Percentiles rank a stretch among this genome's conserved stretches.
These are phyloP conservation scores for Chlamydotis undulata DNA, from an alignment of 2,113 vertebrate species.

Conservation along the genomic window DNA sequence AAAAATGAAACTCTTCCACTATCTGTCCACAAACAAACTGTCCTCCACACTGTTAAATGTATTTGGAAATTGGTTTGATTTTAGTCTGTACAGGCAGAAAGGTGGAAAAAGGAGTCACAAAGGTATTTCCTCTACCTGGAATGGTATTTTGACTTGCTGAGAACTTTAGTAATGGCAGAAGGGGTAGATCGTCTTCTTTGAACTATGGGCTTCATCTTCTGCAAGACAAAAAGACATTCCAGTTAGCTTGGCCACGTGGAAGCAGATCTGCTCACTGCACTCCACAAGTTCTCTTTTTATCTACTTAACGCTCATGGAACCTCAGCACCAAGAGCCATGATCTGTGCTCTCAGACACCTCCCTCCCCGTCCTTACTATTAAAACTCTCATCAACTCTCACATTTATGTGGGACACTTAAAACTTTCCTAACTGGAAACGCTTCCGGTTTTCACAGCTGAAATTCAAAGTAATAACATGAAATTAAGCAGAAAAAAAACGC, in stretches of 20 bases:
- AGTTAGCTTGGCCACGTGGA: not conserved
- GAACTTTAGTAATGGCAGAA: constrained; percentile 71
- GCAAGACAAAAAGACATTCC: constrained; percentile 5
- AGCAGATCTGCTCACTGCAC: not conserved
- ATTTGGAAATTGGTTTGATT: not conserved
- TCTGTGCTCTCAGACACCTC: not conserved
- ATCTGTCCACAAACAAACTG: not conserved
- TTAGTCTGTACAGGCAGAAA: not conserved
- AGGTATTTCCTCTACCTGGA: constrained; percentile 66
- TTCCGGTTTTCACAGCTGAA: not conserved
- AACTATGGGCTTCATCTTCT: constrained; percentile 76
- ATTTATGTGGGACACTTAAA: not conserved
- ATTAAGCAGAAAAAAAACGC: not conserved
- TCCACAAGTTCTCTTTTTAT: not conserved
- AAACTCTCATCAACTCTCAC: not conserved
- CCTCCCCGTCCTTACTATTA: not conserved
- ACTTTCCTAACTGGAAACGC: not conserved
- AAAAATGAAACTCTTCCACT: not conserved
- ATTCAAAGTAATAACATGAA: not conserved
- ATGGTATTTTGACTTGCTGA: constrained; percentile 63
- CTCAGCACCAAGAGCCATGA: not conserved
- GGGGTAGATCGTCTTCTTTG: constrained; percentile 73
- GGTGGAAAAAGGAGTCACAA: not conserved
- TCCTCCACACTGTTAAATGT: not conserved
- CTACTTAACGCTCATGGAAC: not conserved